Evolutionary conservation across 1,140 invertebrate genomes (phyloP).

Genomic region (Zophobas atratus): DNA sequence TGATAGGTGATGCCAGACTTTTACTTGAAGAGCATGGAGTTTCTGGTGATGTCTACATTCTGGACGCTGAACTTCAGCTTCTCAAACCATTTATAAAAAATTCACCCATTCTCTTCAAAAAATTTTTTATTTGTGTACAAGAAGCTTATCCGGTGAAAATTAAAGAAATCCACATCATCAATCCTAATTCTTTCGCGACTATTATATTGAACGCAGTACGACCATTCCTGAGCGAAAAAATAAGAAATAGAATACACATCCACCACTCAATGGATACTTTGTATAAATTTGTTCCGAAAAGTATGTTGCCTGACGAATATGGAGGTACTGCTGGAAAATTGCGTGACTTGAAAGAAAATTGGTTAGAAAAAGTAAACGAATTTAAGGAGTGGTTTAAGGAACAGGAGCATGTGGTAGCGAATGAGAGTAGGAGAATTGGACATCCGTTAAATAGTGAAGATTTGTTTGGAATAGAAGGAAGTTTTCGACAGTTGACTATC

Average conservation of each 20-base stretch:
- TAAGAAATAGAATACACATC: slow-evolving; percentile 67
- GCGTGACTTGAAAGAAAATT: slow-evolving; percentile 73
- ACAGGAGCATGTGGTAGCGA: slow-evolving; percentile 81
- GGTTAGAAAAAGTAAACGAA: slow-evolving; percentile 81
- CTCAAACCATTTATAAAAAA: slow-evolving; percentile 81
- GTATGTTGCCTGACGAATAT: slow-evolving; percentile 83
- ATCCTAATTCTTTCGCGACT: slow-evolving; percentile 83
- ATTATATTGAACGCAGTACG: slow-evolving; percentile 72
- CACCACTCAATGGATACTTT: slow-evolving; percentile 81
- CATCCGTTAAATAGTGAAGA: slow-evolving; percentile 86
- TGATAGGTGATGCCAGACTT: slow-evolving; percentile 67
- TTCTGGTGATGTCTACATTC: slow-evolving; percentile 83
- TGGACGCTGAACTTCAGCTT: slow-evolving; percentile 81
- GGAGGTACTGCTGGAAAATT: slow-evolving; percentile 78
- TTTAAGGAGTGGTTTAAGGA: slow-evolving; percentile 83
- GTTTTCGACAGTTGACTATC: slow-evolving; percentile 83
- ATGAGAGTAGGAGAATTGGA: slow-evolving; percentile 82
- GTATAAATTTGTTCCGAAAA: slow-evolving; percentile 81
- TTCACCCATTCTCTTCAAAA: slow-evolving; percentile 81
- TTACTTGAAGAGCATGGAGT: slow-evolving; percentile 81
- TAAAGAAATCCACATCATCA: slow-evolving; percentile 86
- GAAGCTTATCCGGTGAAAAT: slow-evolving; percentile 88
- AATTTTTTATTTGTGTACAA: slow-evolving; percentile 83
- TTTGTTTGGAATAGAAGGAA: slow-evolving; percentile 86
- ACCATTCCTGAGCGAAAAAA: not conserved